Percentiles rank a stretch among this genome's conserved stretches.
phyloP scores from a whole-genome alignment of 2,797 vertebrate species.

The Chromobotia macracanthus region DNA sequence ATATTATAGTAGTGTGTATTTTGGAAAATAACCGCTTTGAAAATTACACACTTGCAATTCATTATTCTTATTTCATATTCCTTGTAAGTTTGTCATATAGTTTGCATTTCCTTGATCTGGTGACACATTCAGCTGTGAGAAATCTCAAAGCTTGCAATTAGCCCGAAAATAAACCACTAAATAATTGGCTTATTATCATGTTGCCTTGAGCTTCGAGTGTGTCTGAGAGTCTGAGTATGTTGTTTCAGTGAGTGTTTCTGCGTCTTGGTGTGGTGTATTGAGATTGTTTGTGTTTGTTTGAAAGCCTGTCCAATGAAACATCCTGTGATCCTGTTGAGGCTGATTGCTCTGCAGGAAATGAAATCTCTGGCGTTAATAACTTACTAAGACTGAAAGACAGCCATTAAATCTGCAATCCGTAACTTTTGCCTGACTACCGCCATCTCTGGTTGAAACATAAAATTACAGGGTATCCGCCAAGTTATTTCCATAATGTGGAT shows the following conservation, averaged over 20 bases:
- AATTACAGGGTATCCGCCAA: too few relatives aligned
- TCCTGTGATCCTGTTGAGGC: constrained; percentile 69
- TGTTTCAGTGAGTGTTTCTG: constrained; percentile 54
- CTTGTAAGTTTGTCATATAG: constrained; percentile 32
- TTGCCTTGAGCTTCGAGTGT: constrained; percentile 54
- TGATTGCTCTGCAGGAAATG: constrained; percentile 79
- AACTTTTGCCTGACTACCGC: too few relatives aligned
- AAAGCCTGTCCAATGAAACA: constrained; percentile 55
- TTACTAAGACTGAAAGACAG: constrained; percentile 73
- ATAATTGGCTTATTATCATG: constrained; percentile 50
- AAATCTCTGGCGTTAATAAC: constrained; percentile 71
- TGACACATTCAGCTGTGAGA: constrained; percentile 32
- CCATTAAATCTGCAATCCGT: constrained; percentile 60
- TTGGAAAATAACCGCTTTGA: constrained; percentile 10
- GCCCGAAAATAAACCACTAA: constrained; percentile 42
- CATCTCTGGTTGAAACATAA: too few relatives aligned
- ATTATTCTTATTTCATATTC: constrained; percentile 37
- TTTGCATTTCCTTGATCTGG: constrained; percentile 34
- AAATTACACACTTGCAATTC: constrained; percentile 8
- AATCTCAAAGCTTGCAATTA: constrained; percentile 31
- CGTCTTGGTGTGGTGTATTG: not conserved
- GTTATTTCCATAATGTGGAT: too few relatives aligned
- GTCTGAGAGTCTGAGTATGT: constrained; percentile 57
- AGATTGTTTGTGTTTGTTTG: constrained; percentile 48
- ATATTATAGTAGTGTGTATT: constrained; percentile 63